Evolutionary conservation across 2,888 invertebrate genomes (phyloP).

Genomic region (Eretmocerus hayati): DNA sequence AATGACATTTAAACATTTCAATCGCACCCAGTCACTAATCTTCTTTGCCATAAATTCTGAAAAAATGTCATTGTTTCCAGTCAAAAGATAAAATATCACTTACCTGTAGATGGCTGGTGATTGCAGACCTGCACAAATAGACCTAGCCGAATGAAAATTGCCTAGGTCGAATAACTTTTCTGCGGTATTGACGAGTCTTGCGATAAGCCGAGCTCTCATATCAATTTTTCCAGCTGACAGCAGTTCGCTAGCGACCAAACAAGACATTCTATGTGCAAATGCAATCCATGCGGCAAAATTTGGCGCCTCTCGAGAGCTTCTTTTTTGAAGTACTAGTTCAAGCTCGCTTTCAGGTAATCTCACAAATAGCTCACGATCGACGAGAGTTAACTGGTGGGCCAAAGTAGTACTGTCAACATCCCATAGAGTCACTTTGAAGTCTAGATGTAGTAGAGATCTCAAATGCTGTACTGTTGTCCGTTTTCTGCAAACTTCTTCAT

Average conservation of each 20-base stretch:
- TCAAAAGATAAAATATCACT: neutral
- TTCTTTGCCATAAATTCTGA: neutral
- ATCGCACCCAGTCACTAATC: too few relatives aligned
- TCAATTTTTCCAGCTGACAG: slow-evolving; percentile 35
- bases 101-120: slow-evolving; percentile 49
- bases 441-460: slow-evolving; percentile 43
- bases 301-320: slow-evolving; percentile 48
- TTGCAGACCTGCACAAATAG: slow-evolving; percentile 50
- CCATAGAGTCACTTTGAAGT: slow-evolving; percentile 48
- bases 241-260: slow-evolving; percentile 49
- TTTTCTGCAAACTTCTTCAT: too few relatives aligned
- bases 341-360: slow-evolving; percentile 48
- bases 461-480: too few relatives aligned
- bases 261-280: slow-evolving; percentile 51
- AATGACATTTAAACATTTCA: too few relatives aligned
- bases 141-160: slow-evolving; percentile 52
- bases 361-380: slow-evolving; percentile 51
- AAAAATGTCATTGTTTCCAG: neutral
- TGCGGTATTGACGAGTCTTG: slow-evolving; percentile 52
- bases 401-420: slow-evolving; percentile 52
- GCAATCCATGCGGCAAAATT: slow-evolving; percentile 50
- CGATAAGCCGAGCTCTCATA: slow-evolving; percentile 49
- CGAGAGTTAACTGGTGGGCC: slow-evolving; percentile 50
- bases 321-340: slow-evolving; percentile 44
- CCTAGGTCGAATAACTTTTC: slow-evolving; percentile 50